These are phyloP conservation scores for Aphodius sticticus DNA, from an alignment of 2,888 invertebrate species.

Conservation along the genomic window DNA sequence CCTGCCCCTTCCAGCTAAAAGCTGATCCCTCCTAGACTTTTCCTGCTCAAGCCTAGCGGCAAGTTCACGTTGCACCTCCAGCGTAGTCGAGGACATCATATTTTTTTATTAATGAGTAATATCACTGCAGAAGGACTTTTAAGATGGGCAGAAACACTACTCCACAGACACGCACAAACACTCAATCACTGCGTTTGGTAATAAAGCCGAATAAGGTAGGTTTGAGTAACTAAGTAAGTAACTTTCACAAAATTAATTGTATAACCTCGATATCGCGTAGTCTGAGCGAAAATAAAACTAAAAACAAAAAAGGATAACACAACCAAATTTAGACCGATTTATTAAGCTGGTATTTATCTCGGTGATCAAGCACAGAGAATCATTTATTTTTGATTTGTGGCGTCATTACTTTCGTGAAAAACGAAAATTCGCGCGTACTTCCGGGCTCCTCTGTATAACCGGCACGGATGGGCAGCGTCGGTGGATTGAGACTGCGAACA, in stretches of 20 bases:
- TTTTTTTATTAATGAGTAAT: conserved; percentile 8
- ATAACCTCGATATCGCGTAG: background rate
- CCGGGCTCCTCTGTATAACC: background rate
- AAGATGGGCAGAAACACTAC: background rate
- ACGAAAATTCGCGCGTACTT: background rate
- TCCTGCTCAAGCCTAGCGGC: conserved; percentile 55
- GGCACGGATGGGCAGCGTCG: conserved; percentile 15
- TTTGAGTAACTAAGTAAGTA: background rate
- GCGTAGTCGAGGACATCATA: conserved; percentile 49
- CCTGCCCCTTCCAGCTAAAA: conserved; percentile 64
- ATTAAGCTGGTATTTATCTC: background rate
- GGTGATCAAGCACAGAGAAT: background rate
- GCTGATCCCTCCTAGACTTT: conserved; percentile 60
- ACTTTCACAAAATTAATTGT: conserved; percentile 4
- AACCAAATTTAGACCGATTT: conserved; percentile 4
- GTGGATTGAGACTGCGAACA: conserved; percentile 19
- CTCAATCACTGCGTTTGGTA: conserved; percentile 11
- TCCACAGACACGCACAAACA: conserved; percentile 14
- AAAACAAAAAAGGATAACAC: background rate
- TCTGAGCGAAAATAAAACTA: background rate
- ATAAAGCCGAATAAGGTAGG: background rate
- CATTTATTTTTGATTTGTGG: background rate
- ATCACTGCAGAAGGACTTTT: background rate
- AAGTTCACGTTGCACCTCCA: conserved; percentile 57
- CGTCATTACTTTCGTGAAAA: background rate